Conservation (phyloP, 35 echinoderm and acorn worm species). For the Heliocidaris erythrogramma region DNA sequence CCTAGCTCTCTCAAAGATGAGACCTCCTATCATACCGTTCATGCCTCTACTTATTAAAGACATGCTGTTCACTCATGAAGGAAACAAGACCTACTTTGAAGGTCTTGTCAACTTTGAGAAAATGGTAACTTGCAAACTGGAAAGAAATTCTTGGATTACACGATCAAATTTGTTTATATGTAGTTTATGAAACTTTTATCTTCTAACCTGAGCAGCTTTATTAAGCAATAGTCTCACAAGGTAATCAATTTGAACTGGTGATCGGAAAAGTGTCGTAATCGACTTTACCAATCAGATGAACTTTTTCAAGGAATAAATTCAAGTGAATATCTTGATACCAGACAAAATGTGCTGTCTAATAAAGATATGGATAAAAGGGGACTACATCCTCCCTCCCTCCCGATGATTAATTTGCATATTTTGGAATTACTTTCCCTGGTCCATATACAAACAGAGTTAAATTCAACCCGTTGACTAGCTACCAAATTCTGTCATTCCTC, state of each 20-base stretch:
- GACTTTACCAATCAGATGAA: too few species aligned
- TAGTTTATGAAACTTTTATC: neutral
- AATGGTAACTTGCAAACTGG: constrained; percentile 68
- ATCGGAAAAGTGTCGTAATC: too few species aligned
- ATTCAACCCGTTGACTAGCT: too few species aligned
- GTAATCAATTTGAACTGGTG: too few species aligned
- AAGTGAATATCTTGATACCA: too few species aligned
- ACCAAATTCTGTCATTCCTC: too few species aligned
- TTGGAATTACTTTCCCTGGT: too few species aligned
- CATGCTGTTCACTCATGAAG: constrained; percentile 96
- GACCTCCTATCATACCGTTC: constrained; percentile 94
- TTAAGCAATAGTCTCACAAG: neutral
- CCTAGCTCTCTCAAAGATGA: constrained; percentile 80
- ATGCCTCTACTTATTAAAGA: constrained; percentile 98
- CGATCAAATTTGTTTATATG: neutral
- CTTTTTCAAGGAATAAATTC: too few species aligned
- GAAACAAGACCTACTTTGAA: constrained; percentile 99
- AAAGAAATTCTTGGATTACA: neutral
- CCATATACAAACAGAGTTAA: too few species aligned
- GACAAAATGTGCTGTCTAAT: neutral
- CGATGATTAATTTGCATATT: too few species aligned
- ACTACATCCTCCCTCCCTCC: too few species aligned
- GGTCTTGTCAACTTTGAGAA: constrained; percentile 99
- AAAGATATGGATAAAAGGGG: neutral
- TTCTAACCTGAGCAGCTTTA: neutral